These are phyloP conservation scores for Diabrotica undecimpunctata DNA, from an alignment of 1,140 invertebrate genomes.

Conservation along the genomic window DNA sequence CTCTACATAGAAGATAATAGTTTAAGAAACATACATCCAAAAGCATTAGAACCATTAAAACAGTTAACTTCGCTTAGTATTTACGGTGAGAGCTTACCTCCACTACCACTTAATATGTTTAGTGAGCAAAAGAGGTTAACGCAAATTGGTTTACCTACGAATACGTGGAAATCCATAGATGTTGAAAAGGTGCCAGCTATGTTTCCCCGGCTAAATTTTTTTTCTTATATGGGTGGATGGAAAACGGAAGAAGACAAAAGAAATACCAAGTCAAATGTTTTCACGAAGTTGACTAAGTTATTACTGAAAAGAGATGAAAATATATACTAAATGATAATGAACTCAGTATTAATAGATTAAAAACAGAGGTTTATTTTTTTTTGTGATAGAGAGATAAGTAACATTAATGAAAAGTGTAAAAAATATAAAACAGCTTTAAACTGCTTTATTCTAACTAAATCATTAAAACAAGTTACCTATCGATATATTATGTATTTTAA, in stretches of 20 bases:
- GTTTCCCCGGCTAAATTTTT: constrained; percentile 1
- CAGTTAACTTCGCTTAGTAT: neutral
- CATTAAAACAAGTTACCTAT: too few relatives aligned
- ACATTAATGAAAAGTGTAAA: too few relatives aligned
- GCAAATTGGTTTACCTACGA: constrained; percentile 4
- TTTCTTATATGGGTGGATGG: constrained; percentile 10
- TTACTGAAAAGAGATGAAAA: neutral
- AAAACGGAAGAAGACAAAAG: constrained; percentile 4
- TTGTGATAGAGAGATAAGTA: too few relatives aligned
- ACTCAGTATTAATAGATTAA: too few relatives aligned
- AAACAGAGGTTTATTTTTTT: too few relatives aligned
- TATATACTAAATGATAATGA: too few relatives aligned
- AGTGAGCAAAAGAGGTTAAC: constrained; percentile 4
- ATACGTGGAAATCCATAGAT: neutral
- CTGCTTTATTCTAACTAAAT: too few relatives aligned
- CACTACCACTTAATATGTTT: neutral
- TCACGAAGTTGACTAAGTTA: neutral
- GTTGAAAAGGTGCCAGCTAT: neutral
- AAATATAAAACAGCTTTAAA: too few relatives aligned
- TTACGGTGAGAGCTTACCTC: neutral
- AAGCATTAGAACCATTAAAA: neutral
- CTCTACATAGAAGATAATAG: constrained; percentile 5
- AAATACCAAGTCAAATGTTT: neutral
- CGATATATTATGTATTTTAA: too few relatives aligned
- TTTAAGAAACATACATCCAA: neutral